These are phyloP conservation scores for Rotaria macrura DNA, from an alignment of 2,888 invertebrate species.

Conservation along the genomic window DNA sequence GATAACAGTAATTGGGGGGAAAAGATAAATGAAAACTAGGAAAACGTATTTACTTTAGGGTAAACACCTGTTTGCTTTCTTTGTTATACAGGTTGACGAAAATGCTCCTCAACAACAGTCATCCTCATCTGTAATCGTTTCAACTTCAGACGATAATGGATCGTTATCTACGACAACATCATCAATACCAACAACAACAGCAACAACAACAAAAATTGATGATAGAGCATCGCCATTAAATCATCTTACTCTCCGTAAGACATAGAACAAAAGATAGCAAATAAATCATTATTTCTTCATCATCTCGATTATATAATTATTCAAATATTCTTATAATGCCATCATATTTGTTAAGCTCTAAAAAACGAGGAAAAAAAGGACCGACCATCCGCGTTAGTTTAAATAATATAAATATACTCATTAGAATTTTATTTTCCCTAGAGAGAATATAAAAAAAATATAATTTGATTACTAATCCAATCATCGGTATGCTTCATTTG, in stretches of 20 bases:
- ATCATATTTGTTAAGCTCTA: neutral
- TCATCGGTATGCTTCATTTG: neutral
- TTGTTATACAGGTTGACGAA: neutral
- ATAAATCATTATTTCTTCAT: neutral
- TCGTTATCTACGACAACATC: neutral
- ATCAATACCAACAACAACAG: slow-evolving; percentile 14
- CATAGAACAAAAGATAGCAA: neutral
- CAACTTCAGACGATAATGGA: neutral
- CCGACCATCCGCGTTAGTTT: neutral
- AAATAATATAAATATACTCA: neutral
- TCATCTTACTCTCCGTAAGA: neutral
- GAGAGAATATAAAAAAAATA: neutral
- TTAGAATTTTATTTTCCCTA: neutral
- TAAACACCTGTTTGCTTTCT: neutral
- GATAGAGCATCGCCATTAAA: neutral
- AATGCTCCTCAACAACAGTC: neutral
- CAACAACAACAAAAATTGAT: neutral
- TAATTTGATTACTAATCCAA: neutral
- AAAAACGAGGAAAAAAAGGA: neutral
- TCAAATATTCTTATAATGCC: neutral
- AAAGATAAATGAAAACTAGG: neutral
- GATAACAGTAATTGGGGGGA: neutral
- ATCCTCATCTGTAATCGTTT: neutral
- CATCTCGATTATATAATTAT: neutral
- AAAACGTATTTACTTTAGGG: neutral